These are phyloP conservation scores for Lagorchestes hirsutus DNA, from an alignment of 2,797 vertebrate species.

Conservation along the genomic window DNA sequence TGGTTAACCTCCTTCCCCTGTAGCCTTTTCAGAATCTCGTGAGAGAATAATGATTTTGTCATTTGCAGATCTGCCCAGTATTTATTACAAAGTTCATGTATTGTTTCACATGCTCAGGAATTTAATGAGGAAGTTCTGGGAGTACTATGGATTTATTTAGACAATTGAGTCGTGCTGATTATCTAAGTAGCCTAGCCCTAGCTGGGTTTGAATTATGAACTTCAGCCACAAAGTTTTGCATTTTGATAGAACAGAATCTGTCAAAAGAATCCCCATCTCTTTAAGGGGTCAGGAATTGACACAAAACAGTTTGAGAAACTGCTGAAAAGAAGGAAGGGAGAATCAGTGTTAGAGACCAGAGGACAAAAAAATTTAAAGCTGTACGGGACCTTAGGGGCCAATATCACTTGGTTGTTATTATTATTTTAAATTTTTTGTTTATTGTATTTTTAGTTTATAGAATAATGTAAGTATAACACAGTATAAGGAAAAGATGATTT, in stretches of 20 bases:
- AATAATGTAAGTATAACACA: background rate
- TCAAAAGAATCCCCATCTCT: background rate
- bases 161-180: background rate
- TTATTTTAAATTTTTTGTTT: background rate
- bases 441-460: background rate
- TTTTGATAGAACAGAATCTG: background rate
- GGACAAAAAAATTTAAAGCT: background rate
- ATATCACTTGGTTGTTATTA: background rate
- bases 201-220: background rate
- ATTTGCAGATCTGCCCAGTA: background rate
- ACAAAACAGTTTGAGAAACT: background rate
- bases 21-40: constrained; percentile 17
- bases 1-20: background rate
- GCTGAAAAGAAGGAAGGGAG: background rate
- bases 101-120: constrained; percentile 7
- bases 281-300: background rate
- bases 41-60: constrained; percentile 7
- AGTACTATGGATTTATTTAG: background rate
- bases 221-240: background rate
- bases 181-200: background rate
- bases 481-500: background rate
- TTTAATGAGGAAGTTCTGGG: background rate
- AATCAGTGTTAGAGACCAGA: background rate
- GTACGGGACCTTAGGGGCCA: background rate
- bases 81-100: background rate